Base-by-base conservation (phyloP, 2,113 vertebrate genomes). In the Pelusios castaneus region DNA sequence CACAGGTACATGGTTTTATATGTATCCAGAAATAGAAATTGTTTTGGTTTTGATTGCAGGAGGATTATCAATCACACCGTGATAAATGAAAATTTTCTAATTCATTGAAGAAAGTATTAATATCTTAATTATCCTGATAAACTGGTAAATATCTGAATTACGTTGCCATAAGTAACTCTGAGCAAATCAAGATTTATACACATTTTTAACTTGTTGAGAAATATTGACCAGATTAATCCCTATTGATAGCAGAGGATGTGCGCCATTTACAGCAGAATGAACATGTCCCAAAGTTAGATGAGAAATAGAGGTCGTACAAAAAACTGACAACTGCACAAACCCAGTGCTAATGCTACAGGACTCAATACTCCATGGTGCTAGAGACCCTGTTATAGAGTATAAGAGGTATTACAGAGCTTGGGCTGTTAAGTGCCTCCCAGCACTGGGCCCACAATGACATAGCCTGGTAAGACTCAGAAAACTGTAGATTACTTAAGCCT, bases 1-100 rank as follows among this genome's bases (percentile, higher is more conserved):
- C 98, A 56, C 98, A 98, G 98, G 98, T 98, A 97, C 70, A 58
- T 87, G 58, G 78, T 52, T 31, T 47, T 85, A 79, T 81, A 16
- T 84, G 82, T 83, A 47, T 67, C 54, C 94, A 82, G 58, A 94
- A 56, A 87, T 47, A 41, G 34, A 81, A 34, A 19, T 24, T 92
- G 94, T 92, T n/a, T 54, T 38, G 25, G 82, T 27, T n/a, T n/a
- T 27, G 21, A 52, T 70, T 82, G 80, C 82, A 87, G 60, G 91
- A 96, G 91, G 34, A 5, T 70, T 88, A 94, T 86, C 76, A 63
- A 84, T 70, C 51, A 63, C 60, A 91, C 8, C 58, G 29, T 0
- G 7, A 89, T 91, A 92, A 94, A 78, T 52, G 90, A 81, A 24
- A 34, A 27, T 24, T 49, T 55, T 73, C 38, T 92, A 90, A 29